Base-by-base conservation (phyloP, 92 coral and sea anemone genomes). In the Zoanthus sansibaricus region DNA sequence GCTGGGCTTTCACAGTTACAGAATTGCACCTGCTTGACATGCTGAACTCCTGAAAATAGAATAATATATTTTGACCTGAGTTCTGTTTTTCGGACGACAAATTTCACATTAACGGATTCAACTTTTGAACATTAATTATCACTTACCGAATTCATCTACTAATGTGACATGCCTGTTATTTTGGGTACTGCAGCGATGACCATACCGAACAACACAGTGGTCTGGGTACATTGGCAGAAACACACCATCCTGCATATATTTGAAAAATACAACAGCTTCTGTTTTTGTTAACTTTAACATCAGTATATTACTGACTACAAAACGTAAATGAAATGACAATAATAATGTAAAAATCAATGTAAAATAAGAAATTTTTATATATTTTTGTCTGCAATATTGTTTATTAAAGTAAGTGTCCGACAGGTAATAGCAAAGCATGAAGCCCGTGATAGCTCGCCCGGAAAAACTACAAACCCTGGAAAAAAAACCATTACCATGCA, bases 1-100 rank as follows among this genome's bases (percentile, higher is more conserved):
- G 94, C 93, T 76, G 82, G 83, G 52, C 93, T 83, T 75, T 94
- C 90, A 84, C 96, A 91, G 75, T 89, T 82, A 87, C 93, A 91
- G 45, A 94, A 88, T 45, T 83, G 77, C n/a, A 94, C 96, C 47
- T 58, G 86, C 73, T 91, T 88, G 15, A 82, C 74, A 77, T 94
- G 96, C 59, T 94, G 93, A 74, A 79, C 80, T 61, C 96, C 96
- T 94, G 54, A 9, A 67, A 88, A 71, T 18, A 82, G 59, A 48
- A 56, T 54, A 79, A 79, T 52, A 49, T 2, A 49, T 49, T 49
- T 5, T 49, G 7, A 49, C 54, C 54, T 49, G 6, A 5, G 54
- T 17, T 58, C 20, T 12, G 66, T 58, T 58, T 58, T 58, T 12
- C 4, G 66, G 20, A 15, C 66, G 66, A 58, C 17, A 54, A 45